A percentile compares a stretch with the other conserved stretches of the same genome.
Evolutionary conservation across 2,888 invertebrate species (phyloP).

Genomic region (Orgyia antiqua): DNA sequence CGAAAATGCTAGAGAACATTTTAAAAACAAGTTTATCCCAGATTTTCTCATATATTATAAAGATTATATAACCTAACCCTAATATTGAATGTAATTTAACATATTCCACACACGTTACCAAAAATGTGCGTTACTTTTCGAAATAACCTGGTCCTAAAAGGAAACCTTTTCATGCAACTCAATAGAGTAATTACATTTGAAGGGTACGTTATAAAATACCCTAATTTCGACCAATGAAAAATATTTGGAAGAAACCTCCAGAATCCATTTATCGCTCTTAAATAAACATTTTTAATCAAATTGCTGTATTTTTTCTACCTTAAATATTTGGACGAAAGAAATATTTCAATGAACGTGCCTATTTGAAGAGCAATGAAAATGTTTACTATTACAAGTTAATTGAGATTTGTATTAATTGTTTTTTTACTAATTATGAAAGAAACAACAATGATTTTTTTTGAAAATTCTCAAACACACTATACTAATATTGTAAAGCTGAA

Average conservation of each 20-base stretch:
- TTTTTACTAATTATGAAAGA: too few relatives aligned
- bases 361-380: constrained; percentile 16
- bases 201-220: constrained; percentile 38
- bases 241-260: constrained; percentile 26
- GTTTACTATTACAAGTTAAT: too few relatives aligned
- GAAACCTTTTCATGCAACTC: constrained; percentile 42
- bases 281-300: constrained; percentile 50
- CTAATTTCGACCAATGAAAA: constrained; percentile 45
- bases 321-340: constrained; percentile 27
- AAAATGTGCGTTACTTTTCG: constrained; percentile 13
- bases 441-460: too few relatives aligned
- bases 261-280: constrained; percentile 38
- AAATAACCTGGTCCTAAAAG: constrained; percentile 23
- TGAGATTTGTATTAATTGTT: too few relatives aligned
- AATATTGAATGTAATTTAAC: constrained; percentile 17
- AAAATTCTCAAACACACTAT: background rate
- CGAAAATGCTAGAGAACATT: too few relatives aligned
- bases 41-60: too few relatives aligned
- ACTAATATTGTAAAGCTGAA: too few relatives aligned
- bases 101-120: constrained; percentile 24
- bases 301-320: constrained; percentile 27
- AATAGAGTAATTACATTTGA: constrained; percentile 55
- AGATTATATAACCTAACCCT: constrained; percentile 1
- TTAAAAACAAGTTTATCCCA: too few relatives aligned
- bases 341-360: constrained; percentile 11